Conservation (phyloP, 2,888 invertebrate genomes). For the Folsomia candida region DNA sequence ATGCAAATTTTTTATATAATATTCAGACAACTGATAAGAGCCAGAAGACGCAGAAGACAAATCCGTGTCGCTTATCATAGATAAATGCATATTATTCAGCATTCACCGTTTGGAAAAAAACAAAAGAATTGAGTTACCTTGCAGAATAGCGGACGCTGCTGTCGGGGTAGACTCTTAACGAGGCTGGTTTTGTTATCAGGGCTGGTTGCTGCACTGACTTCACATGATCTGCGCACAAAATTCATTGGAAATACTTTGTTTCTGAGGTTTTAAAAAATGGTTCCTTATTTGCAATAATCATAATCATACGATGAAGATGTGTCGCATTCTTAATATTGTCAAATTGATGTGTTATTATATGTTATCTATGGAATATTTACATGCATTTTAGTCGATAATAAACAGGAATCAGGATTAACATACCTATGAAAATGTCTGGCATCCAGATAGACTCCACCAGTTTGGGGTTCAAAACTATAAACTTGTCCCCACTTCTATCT, state of each 20-base stretch:
- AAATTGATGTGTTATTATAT: neutral
- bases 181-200: slow-evolving; percentile 49
- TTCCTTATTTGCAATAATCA: too few relatives aligned
- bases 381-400: neutral
- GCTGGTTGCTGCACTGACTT: slow-evolving; percentile 48
- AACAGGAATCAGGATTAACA: neutral
- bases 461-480: slow-evolving; percentile 48
- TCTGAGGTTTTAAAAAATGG: too few relatives aligned
- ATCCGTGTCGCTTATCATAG: too few relatives aligned
- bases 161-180: slow-evolving; percentile 50
- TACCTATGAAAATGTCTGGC: slow-evolving; percentile 50
- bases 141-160: slow-evolving; percentile 50
- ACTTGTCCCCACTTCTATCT: slow-evolving; percentile 43
- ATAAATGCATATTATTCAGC: too few relatives aligned
- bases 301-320: too few relatives aligned
- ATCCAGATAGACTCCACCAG: slow-evolving; percentile 50
- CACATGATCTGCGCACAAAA: slow-evolving; percentile 50
- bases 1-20: too few relatives aligned
- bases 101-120: too few relatives aligned
- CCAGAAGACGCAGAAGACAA: too few relatives aligned
- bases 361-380: neutral
- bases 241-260: too few relatives aligned
- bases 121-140: too few relatives aligned
- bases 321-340: too few relatives aligned
- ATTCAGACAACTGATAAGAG: too few relatives aligned